Conservation (phyloP, 2,888 invertebrate genomes). For the Ennomos erosarius region DNA sequence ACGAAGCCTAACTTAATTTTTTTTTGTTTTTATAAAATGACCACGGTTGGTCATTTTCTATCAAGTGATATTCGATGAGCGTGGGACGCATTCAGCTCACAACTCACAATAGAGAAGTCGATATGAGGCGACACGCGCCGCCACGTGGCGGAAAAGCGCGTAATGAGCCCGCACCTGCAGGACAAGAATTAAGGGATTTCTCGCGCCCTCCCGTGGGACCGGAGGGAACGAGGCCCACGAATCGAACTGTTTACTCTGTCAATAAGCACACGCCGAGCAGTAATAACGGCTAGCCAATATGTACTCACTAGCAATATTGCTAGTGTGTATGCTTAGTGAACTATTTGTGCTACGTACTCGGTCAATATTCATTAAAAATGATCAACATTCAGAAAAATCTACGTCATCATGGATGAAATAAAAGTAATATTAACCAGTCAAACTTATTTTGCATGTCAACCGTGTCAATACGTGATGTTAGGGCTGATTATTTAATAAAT, state of each 20-base stretch:
- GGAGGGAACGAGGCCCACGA: conserved; percentile 55
- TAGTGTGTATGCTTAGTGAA: conserved; percentile 48
- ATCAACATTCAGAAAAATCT: no score
- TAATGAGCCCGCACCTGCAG: conserved; percentile 84
- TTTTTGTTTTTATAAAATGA: no score
- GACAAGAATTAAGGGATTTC: conserved; percentile 82
- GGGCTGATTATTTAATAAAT: no score
- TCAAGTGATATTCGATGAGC: conserved; percentile 63
- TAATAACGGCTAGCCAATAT: conserved; percentile 66
- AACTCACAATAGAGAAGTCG: conserved; percentile 59
- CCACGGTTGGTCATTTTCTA: conserved; percentile 49
- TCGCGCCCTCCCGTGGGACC: conserved; percentile 84
- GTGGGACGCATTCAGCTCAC: conserved; percentile 59
- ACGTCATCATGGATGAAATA: no score
- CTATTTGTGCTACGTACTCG: conserved; percentile 47
- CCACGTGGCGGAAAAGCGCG: conserved; percentile 78
- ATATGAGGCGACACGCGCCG: conserved; percentile 68
- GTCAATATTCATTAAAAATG: conserved; percentile 42
- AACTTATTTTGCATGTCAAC: no score
- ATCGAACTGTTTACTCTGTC: conserved; percentile 73
- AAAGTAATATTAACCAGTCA: no score
- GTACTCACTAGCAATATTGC: conserved; percentile 37
- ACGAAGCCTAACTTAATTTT: no score
- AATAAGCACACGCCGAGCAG: conserved; percentile 64
- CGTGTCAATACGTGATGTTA: neutral